Evolutionary conservation across 2,888 invertebrate species (phyloP), one percentile per base, ranked within the genome.

Genomic region (Macrophya alboannulata): DNA sequence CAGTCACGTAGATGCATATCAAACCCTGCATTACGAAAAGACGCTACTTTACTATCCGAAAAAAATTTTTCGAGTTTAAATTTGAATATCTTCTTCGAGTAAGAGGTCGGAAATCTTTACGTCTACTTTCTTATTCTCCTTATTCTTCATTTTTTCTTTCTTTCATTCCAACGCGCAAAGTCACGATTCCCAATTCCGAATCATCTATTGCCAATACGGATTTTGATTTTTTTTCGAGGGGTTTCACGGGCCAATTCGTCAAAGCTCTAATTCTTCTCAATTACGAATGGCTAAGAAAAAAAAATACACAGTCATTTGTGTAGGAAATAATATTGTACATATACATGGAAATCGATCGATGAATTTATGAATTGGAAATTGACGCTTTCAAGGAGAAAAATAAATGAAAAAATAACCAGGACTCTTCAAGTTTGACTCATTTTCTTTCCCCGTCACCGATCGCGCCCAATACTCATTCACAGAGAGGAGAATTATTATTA

Each of bases 1-100:
- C 92, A 91, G 92, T 90, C 93, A 92, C 93, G 92, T 90, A 92
- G 93, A 93, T 93, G 92, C 93, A 93, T 93, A 93, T 93, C 92
- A 90, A 89, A 86, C 87, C 89, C 87, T 90, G 90, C 92, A 92
- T 92, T 92, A 92, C 92, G 89, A 89, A 89, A 91, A 92, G 91
- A 90, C 89, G 90, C 87, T 87, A 88, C 88, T 87, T 87, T 86
- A 84, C 79, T 71, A 59, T 74, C 25, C 45, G 79, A 48, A 76
- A 51, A 68, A 55, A 45, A n/a, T 62, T 77, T 84, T 84, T 77
- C 59, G 17, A 40, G 21, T 84, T 76, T 43, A 31, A 55, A 84
- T 84, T 84, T 84, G 76, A 74, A 84, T 84, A 84, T 84, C 84
- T 40, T 37, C 55, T 72, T 62, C 62, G 62, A 62, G 17, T 37